These are phyloP conservation scores for Nanorana parkeri DNA, from an alignment of 2,113 vertebrate genomes.

Conservation along the genomic window DNA sequence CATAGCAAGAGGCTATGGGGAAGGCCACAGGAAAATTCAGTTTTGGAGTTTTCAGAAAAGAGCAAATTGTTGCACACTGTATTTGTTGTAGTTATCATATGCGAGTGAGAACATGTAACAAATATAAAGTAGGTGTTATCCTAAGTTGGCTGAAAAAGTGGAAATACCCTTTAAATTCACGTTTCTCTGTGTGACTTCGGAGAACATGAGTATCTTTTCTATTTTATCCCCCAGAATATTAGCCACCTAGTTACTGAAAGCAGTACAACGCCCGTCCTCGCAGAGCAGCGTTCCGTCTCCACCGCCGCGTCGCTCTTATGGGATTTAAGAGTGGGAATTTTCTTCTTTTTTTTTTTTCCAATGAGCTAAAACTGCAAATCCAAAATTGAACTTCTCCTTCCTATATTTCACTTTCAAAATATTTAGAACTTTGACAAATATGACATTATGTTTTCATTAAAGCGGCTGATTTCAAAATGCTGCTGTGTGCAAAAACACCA, in stretches of 20 bases:
- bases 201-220: not conserved
- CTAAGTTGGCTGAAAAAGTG: too few relatives aligned
- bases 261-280: constrained; percentile 36
- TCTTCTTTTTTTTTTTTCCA: too few relatives aligned
- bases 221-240: constrained; percentile 62
- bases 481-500: constrained; percentile 84
- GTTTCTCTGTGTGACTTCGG: too few relatives aligned
- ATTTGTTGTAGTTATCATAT: too few relatives aligned
- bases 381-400: constrained; percentile 84
- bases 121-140: too few relatives aligned
- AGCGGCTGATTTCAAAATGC: constrained; percentile 87
- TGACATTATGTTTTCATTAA: constrained; percentile 86
- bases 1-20: too few relatives aligned
- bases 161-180: too few relatives aligned
- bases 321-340: constrained; percentile 76
- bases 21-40: too few relatives aligned
- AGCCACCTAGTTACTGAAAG: constrained; percentile 67
- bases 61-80: too few relatives aligned
- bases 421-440: constrained; percentile 90
- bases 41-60: too few relatives aligned
- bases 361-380: constrained; percentile 78
- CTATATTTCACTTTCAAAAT: constrained; percentile 86
- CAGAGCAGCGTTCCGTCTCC: constrained; percentile 63
- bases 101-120: too few relatives aligned
- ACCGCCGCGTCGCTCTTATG: constrained; percentile 73